phyloP scores from a whole-genome alignment of 1,140 invertebrate species.

The Drosophila nigrodunni region DNA sequence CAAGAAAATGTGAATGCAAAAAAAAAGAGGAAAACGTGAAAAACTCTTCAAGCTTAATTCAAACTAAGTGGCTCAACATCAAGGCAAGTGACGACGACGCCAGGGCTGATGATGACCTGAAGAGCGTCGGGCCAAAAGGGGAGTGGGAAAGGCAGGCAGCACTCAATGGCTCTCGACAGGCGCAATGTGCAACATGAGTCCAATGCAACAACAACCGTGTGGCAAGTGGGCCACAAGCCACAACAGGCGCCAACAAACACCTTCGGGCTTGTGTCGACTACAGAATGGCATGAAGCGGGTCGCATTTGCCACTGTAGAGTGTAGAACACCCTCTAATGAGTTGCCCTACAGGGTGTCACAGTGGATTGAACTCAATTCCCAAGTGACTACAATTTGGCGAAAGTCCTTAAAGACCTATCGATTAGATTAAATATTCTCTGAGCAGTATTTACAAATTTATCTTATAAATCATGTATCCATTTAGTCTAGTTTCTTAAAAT shows the following conservation, averaged over 20 bases:
- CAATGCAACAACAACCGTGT: constrained; percentile 20
- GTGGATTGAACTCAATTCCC: constrained; percentile 20
- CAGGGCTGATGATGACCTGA: constrained; percentile 59
- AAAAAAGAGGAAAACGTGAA: constrained; percentile 39
- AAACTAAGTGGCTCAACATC: constrained; percentile 71
- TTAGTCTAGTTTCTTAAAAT: too few species aligned
- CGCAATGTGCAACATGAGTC: constrained; percentile 73
- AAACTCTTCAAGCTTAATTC: constrained; percentile 67
- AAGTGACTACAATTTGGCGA: neutral
- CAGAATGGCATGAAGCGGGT: neutral
- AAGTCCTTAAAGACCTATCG: neutral
- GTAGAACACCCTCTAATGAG: constrained; percentile 36
- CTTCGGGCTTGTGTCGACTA: constrained; percentile 37
- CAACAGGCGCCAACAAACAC: constrained; percentile 45
- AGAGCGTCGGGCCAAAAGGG: constrained; percentile 30
- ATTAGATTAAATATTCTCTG: neutral
- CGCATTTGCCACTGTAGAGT: neutral
- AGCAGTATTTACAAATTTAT: too few species aligned
- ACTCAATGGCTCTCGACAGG: constrained; percentile 73
- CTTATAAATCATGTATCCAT: too few species aligned
- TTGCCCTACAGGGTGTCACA: constrained; percentile 26
- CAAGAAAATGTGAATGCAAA: neutral
- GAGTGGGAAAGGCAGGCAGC: neutral
- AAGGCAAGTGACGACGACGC: constrained; percentile 72
- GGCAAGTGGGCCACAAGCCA: constrained; percentile 27